Base-by-base conservation (phyloP, 2,888 invertebrate genomes). In the Drosophila nigricruria region DNA sequence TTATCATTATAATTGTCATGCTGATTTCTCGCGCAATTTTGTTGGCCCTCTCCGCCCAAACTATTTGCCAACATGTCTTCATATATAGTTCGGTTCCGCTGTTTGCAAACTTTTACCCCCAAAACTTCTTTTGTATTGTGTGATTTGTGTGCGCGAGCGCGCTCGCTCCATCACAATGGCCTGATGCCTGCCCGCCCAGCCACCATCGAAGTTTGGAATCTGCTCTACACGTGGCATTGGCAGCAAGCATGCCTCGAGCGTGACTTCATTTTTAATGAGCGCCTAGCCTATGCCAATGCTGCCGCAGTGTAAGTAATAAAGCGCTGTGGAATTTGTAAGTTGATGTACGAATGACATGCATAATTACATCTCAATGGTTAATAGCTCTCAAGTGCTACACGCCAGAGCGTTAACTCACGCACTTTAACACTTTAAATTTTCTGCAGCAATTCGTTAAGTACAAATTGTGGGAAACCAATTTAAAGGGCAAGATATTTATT, bases 1-100 rank as follows among this genome's bases (percentile, higher is more conserved):
- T 85, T 85, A 85, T 86, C 86, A 85, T 85, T 86, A 85, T 84
- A 85, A 85, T 86, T 85, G 84, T 85, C 86, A 86, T 86, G 84
- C 84, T 85, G 84, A 86, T 86, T 84, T 86, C 70, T 58, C 43
- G 65, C 61, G 58, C 68, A 58, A 69, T 70, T 68, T 59, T 64
- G 58, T 59, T 53, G 34, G 36, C 59, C 53, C 56, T 9, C 10
- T 27, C 32, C 47, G 3, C 47, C 30, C 27, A 70, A 74, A 74
- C 70, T 81, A 73, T 83, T 74, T 80, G 70, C 80, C 67, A 81
- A 74, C 80, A 81, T 76, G 74, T 68, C 56, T 65, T 43, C 34
- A 57, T 52, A 57, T 52, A 47, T 53, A 42, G 42, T 52, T 60
- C 59, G 12, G 34, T 20, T 25, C 36, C 53, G n/a, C 53, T 78